Evolutionary conservation across 2,888 invertebrate genomes (phyloP), one percentile per base, ranked within the genome.

Genomic region (Gastracanthus pulcherrimus): DNA sequence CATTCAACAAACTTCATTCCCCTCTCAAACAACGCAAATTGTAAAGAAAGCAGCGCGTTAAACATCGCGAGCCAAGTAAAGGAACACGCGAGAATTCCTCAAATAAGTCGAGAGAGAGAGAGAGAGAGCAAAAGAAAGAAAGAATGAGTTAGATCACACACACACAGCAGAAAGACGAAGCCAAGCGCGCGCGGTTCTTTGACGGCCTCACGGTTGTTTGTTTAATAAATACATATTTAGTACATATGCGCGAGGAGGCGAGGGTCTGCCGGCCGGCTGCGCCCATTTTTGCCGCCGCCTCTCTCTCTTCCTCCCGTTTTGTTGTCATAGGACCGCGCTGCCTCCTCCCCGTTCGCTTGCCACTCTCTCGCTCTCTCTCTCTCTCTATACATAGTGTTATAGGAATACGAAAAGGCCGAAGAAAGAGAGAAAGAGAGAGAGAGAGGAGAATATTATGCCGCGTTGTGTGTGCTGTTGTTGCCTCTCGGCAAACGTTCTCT

Each of bases 151-250:
- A 48, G 45, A 80, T 80, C 72, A 74, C 34, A 45, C 72, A n/a
- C 66, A 55, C 85, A 84, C 69, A 79, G 76, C 70, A 81, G 69
- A 82, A 62, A 78, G 66, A 64, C 26, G 23, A 36, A 36, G 62
- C 31, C 34, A 36, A 36, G n/a, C 62, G n/a, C 62, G 75, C 41
- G 62, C 82, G 85, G 84, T 86, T 87, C 85, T 85, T 86, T 84
- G 84, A 84, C 80, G 83, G 66, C 82, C n/a, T n/a, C n/a, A n/a
- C 84, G 74, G 86, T 85, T 90, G 89, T 91, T 91, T 91, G 89
- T 90, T 91, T 89, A 90, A 90, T 89, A 90, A 91, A 91, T 90
- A 91, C 89, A 89, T 90, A 89, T 90, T 89, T 89, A 87, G 89
- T 88, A 85, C 86, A 87, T 86, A 86, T 86, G 86, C 75, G 76